phyloP scores from a whole-genome alignment of 2,888 invertebrate genomes.

The Camponotus fellah region DNA sequence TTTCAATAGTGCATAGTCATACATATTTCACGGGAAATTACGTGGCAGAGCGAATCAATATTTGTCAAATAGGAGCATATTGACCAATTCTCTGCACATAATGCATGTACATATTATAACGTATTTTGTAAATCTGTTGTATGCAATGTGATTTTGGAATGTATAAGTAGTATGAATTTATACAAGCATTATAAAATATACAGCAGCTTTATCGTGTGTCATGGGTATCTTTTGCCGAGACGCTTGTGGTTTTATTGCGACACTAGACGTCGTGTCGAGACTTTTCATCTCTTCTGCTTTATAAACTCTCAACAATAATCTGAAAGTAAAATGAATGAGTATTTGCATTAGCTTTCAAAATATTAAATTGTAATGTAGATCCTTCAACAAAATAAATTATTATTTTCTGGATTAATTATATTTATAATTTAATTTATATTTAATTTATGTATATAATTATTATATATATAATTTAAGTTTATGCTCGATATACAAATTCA shows the following conservation, averaged over 20 bases:
- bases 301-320: neutral
- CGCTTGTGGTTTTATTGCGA: conserved; percentile 15
- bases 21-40: conserved; percentile 35
- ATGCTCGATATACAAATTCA: too few species aligned
- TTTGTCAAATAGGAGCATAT: neutral
- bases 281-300: conserved; percentile 5
- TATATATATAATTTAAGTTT: too few species aligned
- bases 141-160: neutral
- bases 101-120: neutral
- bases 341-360: neutral
- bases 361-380: neutral
- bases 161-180: neutral
- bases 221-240: neutral
- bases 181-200: neutral
- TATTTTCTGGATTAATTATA: neutral
- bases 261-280: neutral
- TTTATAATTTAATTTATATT: neutral
- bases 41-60: conserved; percentile 5
- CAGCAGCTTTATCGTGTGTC: neutral
- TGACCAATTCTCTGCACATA: neutral
- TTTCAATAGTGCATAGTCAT: neutral
- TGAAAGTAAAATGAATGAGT: neutral
- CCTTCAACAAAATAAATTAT: neutral
- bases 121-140: neutral
- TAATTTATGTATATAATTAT: neutral